Percentiles rank a stretch among this genome's conserved stretches.
Evolutionary conservation across 2,888 invertebrate species (phyloP).

Genomic region (Eristalis pertinax): DNA sequence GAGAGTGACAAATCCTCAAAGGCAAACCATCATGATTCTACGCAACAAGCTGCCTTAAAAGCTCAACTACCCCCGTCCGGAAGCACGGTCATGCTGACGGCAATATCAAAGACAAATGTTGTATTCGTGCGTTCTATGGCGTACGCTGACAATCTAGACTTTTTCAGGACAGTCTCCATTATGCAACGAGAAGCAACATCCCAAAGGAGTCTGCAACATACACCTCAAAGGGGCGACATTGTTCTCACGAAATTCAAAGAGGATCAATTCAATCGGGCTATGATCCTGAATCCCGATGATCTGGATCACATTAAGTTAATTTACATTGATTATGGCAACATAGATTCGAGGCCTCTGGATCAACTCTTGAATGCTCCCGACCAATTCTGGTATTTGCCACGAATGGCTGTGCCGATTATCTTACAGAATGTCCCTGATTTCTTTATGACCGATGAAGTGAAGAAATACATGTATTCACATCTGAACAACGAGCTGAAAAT

Average conservation of each 20-base stretch:
- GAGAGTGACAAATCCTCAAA: neutral
- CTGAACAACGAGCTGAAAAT: slow-evolving; percentile 76
- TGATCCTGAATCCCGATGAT: slow-evolving; percentile 76
- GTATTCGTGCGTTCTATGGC: slow-evolving; percentile 78
- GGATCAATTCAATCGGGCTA: slow-evolving; percentile 75
- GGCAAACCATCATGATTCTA: slow-evolving; percentile 6
- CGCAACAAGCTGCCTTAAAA: slow-evolving; percentile 40
- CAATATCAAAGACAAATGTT: slow-evolving; percentile 78
- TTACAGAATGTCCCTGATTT: slow-evolving; percentile 77
- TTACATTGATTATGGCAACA: slow-evolving; percentile 78
- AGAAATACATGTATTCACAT: slow-evolving; percentile 75
- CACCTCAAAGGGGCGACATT: slow-evolving; percentile 77
- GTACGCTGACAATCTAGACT: slow-evolving; percentile 74
- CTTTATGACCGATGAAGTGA: slow-evolving; percentile 75
- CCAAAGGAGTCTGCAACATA: slow-evolving; percentile 67
- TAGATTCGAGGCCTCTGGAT: slow-evolving; percentile 75
- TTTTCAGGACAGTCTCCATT: slow-evolving; percentile 74
- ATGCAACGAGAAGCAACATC: slow-evolving; percentile 73
- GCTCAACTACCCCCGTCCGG: slow-evolving; percentile 75
- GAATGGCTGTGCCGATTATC: slow-evolving; percentile 76
- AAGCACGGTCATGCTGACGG: slow-evolving; percentile 75
- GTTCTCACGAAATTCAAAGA: slow-evolving; percentile 75
- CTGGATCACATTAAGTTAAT: slow-evolving; percentile 75
- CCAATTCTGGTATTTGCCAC: slow-evolving; percentile 74
- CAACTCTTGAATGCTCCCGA: slow-evolving; percentile 75